phyloP scores from a whole-genome alignment of 1,140 invertebrate genomes.

The Dendroctonus valens region DNA sequence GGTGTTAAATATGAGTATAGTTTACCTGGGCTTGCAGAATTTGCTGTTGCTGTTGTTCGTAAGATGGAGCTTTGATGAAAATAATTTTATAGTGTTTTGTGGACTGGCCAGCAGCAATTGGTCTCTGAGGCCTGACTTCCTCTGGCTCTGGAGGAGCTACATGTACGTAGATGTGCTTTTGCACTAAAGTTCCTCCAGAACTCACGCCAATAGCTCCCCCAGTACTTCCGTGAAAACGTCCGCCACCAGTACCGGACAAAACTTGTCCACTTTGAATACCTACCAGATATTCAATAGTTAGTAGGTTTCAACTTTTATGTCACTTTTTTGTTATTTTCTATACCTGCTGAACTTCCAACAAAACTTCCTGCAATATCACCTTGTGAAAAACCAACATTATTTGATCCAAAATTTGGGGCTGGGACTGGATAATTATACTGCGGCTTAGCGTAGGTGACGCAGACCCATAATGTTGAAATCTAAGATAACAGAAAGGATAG shows the following conservation, averaged over 20 bases:
- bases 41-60: conserved; percentile 67
- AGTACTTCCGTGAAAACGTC: conserved; percentile 3
- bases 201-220: conserved; percentile 17
- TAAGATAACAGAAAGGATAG: not conserved
- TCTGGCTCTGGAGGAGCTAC: conserved; percentile 67
- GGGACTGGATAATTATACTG: conserved; percentile 30
- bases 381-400: not conserved
- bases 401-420: not conserved
- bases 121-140: conserved; percentile 58
- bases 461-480: conserved; percentile 13
- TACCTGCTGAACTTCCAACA: conserved; percentile 17
- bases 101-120: conserved; percentile 58
- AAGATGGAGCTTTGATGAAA: conserved; percentile 83
- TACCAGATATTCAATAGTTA: too few species aligned
- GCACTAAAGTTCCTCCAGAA: conserved; percentile 48
- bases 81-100: conserved; percentile 89
- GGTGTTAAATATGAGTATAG: too few species aligned
- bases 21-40: conserved; percentile 63
- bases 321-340: too few species aligned
- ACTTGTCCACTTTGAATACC: not conserved
- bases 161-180: conserved; percentile 78
- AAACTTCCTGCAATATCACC: not conserved
- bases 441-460: conserved; percentile 24
- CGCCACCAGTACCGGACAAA: not conserved
- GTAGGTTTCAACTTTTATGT: too few species aligned